These are phyloP conservation scores for Spermophilus dauricus DNA, from an alignment of 2,113 vertebrate species.

Conservation along the genomic window DNA sequence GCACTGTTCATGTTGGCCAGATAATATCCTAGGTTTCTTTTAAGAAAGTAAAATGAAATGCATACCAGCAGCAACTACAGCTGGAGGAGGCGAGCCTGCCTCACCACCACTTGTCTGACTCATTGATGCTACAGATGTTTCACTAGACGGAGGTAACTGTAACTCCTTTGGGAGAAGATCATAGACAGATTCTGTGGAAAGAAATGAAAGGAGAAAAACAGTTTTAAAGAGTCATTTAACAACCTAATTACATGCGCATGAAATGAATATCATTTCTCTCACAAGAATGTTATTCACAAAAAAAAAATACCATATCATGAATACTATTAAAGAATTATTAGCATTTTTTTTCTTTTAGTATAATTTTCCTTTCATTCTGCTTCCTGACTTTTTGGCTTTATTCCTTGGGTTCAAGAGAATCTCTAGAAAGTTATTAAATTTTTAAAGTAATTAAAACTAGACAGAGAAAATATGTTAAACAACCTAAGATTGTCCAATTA, in stretches of 20 bases:
- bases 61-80: constrained; percentile 96
- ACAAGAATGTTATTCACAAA: constrained; percentile 37
- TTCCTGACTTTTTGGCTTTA: not conserved
- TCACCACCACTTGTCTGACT: constrained; percentile 98
- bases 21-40: constrained; percentile 65
- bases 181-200: constrained; percentile 95
- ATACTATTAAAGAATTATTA: not conserved
- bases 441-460: constrained; percentile 44
- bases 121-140: constrained; percentile 94
- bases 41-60: constrained; percentile 82
- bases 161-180: constrained; percentile 98
- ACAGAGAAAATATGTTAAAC: constrained; percentile 40
- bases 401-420: constrained; percentile 13
- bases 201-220: not conserved
- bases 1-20: constrained; percentile 92
- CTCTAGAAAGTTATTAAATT: constrained; percentile 9
- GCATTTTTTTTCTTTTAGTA: constrained; percentile 58
- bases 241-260: constrained; percentile 11
- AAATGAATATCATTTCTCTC: constrained; percentile 61
- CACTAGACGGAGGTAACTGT: constrained; percentile 94
- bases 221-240: constrained; percentile 10
- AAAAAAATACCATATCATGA: constrained; percentile 16
- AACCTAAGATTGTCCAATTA: not conserved
- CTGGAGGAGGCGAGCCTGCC: constrained; percentile 94
- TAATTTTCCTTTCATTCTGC: constrained; percentile 46